Conservation (phyloP, 2,113 vertebrate species). For the Cephalophus harveyi region DNA sequence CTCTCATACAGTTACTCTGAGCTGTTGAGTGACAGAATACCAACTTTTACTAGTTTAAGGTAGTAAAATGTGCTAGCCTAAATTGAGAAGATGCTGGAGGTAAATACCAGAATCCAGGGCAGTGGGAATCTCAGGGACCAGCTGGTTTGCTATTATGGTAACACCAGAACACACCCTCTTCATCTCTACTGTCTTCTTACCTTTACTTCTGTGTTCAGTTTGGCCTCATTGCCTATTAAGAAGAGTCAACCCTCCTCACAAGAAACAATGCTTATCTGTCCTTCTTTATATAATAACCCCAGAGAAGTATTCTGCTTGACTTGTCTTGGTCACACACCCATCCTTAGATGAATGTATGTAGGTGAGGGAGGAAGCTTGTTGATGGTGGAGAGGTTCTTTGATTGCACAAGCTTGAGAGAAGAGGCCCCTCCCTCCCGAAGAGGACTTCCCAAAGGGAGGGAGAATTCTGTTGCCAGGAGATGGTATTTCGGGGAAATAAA, state of each 20-base stretch:
- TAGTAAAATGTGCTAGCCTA: background rate
- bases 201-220: background rate
- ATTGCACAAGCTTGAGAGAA: background rate
- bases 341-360: background rate
- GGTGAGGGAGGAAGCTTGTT: background rate
- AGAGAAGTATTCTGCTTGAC: background rate
- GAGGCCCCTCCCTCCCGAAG: background rate
- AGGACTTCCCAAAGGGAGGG: background rate
- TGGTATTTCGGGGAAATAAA: background rate
- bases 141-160: background rate
- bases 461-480: background rate
- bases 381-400: too few relatives aligned
- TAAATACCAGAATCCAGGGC: background rate
- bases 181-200: background rate
- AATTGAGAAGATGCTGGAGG: background rate
- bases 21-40: background rate
- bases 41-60: background rate
- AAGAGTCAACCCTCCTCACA: background rate
- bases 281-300: background rate
- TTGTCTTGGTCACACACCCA: background rate
- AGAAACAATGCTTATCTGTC: background rate
- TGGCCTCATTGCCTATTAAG: background rate
- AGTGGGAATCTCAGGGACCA: background rate
- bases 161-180: background rate
- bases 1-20: background rate